These are phyloP conservation scores for Xenentodon cancila DNA, from an alignment of 2,797 vertebrate genomes.

Conservation along the genomic window DNA sequence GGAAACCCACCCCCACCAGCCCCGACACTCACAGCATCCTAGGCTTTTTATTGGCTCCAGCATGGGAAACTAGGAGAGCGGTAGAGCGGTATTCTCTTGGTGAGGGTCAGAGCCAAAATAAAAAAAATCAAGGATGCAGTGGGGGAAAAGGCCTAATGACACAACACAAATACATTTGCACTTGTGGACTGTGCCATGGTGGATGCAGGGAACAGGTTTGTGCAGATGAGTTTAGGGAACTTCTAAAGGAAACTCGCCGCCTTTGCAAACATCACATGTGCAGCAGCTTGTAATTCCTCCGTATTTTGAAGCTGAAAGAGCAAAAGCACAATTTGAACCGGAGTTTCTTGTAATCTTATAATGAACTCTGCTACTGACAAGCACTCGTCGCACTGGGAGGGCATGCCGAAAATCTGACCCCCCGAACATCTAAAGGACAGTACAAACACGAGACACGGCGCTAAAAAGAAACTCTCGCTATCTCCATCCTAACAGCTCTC, in stretches of 20 bases:
- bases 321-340: constrained; percentile 29
- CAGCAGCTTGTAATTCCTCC: constrained; percentile 8
- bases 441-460: constrained; percentile 58
- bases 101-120: constrained; percentile 55
- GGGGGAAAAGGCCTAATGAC: constrained; percentile 55
- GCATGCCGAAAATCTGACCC: constrained; percentile 57
- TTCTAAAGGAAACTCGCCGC: not conserved
- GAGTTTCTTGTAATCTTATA: constrained; percentile 45
- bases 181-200: constrained; percentile 12
- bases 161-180: constrained; percentile 43
- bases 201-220: constrained; percentile 14
- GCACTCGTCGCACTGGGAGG: constrained; percentile 31
- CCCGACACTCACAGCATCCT: constrained; percentile 24
- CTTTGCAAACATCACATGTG: not conserved
- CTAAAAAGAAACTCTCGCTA: constrained; percentile 67
- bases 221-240: not conserved
- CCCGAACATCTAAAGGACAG: constrained; percentile 69
- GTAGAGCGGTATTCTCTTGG: constrained; percentile 56
- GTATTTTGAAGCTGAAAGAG: constrained; percentile 39
- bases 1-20: constrained; percentile 12
- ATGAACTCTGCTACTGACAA: constrained; percentile 46
- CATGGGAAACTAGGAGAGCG: constrained; percentile 61
- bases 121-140: constrained; percentile 61
- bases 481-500: constrained; percentile 66
- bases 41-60: constrained; percentile 77